Base-by-base conservation (phyloP, 2,797 vertebrate genomes). In the Rhadinocentrus ornatus region DNA sequence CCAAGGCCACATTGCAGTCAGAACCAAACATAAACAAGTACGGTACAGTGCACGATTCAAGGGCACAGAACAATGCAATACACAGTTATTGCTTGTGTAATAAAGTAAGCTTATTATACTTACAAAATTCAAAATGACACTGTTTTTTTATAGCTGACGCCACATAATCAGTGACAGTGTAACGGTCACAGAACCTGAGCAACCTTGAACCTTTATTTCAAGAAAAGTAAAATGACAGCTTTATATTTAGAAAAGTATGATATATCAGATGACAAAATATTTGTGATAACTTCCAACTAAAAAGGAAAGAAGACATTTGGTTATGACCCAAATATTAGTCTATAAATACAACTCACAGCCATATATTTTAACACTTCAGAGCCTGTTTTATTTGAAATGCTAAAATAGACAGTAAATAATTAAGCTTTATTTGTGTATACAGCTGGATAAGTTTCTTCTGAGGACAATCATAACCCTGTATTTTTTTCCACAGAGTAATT, bases 361-460 rank as follows among this genome's bases (percentile, higher is more conserved):
- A 31, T 37, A 8, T 54, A 29, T 62, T 66, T 66, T 1, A 66
- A 54, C 20, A 18, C 44, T 70, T 71, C 24, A 59, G 32, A 34
- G 10, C 11, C 20, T 56, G 31, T 64, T 69, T 77, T 59, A 62
- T 73, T 69, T 53, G 57, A 77, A 75, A 59, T 41, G 55, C 37
- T n/a, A 63, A 69, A 66, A 44, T 35, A 62, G 29, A 73, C 44
- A 8, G 60, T 35, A 64, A 78, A 48, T 75, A 63, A 71, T 85
- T 66, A 61, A 26, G 58, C 56, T 85, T 61, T 4, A 72, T 78
- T 78, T 69, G 57, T 80, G 76, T 71, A 75, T 84, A 75, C 68
- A 85, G 83, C 86, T 86, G 81, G 57, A 74, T 62, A 6, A 59
- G 52, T 77, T 86, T 87, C 56, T 85, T 75, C 71, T 55, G 77